Evolutionary conservation across 2,888 invertebrate genomes (phyloP), one percentile per base, ranked within the genome.

Genomic region (Serrognathus titanus): DNA sequence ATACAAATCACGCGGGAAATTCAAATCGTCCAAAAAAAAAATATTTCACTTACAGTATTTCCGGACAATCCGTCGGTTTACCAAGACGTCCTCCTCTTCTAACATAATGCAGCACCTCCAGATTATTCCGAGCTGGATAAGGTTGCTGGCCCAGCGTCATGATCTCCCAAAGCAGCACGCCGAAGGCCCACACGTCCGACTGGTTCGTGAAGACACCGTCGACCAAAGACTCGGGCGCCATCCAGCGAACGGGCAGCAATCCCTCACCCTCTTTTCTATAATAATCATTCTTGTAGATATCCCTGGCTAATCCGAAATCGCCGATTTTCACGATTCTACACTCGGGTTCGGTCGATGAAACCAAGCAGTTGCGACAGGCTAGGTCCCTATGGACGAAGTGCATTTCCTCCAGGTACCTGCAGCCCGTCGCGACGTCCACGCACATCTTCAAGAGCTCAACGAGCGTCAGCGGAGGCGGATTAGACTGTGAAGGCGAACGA

Each of bases 321-420:
- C 97, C 97, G 54, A 96, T 94, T 79, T 96, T 96, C n/a, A 96
- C 94, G 10, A 94, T 88, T 55, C 94, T 83, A 1, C 83, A 81
- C 35, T 82, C 82, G 0, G 87, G 83, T 59, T 86, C 85, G 13
- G 79, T 78, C 0, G 85, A 83, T 0, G 92, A 91, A 0, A 98
- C 96, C 11, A 98, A 80, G 71, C 98, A 99, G 79, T 99, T 99
- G 49, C 97, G 83, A 62, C 95, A 95, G 0, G 97, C 98, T 56
- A 99, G 80, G 80, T 99, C 98, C 60, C 96, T 86, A 79, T 98
- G 97, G 1, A 98, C 96, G 76, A 97, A 98, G 73, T 96, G 96
- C 86, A 95, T 90, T 75, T 95, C 94, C 77, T 99, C 98, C 59
- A 99, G 80, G 76, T 98, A 98, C 53, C 91, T 86, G 75, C 97